Base-by-base conservation (phyloP, 2,888 invertebrate genomes). In the Archips crataeganus region DNA sequence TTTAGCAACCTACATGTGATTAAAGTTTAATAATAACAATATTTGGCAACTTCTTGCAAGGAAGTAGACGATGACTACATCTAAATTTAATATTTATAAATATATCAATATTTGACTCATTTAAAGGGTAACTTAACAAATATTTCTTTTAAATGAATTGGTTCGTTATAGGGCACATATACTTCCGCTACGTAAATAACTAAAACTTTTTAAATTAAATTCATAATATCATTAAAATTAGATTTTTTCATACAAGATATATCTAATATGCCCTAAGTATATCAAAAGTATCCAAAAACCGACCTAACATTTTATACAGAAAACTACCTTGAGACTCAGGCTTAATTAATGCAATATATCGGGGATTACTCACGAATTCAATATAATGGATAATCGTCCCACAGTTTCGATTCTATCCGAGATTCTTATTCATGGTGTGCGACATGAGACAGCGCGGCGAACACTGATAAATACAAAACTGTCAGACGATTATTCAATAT, bases 11-110 rank as follows among this genome's bases (percentile, higher is more conserved):
- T 60, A 60, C 39, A 60, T 39, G 42, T 60, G 65, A 57, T 57
- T 60, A 10, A 42, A n/a, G 39, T 42, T 13, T 63, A 49, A 79
- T 63, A 49, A 79, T 77, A 79, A 75, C 78, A 78, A 79, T 79
- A 82, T 85, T 85, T 85, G 85, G 85, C 85, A 83, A 82, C 85
- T 75, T 81, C 79, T 77, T 78, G 74, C 74, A 80, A 78, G 85
- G 85, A 85, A 85, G 85, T 84, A 79, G 61, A 63, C 49, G 49
- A 59, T 66, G 23, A 66, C 65, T 75, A 68, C 59, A 64, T 45
- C 54, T 73, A 61, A 36, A 65, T 60, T 63, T 51, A 36, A 71
- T 47, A 60, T 47, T 61, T 54, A 62, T 49, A 61, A 36, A 66
- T 57, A 70, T 69, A 65, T 32, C 32, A 64, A 64, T 64, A 49